Conservation (phyloP, 2,888 invertebrate species). For the Mythimna loreyi region DNA sequence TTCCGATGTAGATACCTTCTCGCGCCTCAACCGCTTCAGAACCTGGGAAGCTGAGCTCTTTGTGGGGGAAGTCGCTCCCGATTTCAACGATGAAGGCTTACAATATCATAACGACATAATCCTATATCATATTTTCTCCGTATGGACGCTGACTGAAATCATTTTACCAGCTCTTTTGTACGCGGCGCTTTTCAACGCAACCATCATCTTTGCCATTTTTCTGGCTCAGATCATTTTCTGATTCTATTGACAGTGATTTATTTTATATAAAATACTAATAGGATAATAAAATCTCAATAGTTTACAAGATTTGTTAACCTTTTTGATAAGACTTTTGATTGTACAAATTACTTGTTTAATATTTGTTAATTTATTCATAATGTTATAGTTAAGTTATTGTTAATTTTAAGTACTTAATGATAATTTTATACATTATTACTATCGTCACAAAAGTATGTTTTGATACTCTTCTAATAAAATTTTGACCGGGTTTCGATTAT, state of each 20-base stretch:
- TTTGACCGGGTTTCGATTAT: neutral
- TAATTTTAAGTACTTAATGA: neutral
- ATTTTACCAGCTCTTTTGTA: neutral
- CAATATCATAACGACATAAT: accelerated
- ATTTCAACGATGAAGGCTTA: neutral
- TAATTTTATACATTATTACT: neutral
- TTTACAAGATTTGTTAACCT: neutral
- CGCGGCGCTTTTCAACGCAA: neutral
- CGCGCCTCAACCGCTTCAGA: neutral
- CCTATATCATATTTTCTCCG: accelerated
- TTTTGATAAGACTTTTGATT: neutral
- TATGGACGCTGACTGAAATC: neutral
- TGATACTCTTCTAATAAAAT: neutral
- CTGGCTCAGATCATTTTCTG: neutral
- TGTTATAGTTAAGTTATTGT: neutral
- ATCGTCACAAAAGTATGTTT: neutral
- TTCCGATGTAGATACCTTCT: neutral
- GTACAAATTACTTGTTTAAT: neutral
- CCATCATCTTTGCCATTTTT: accelerated
- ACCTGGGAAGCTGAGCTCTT: neutral
- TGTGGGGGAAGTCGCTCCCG: too few relatives aligned
- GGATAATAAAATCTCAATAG: too few relatives aligned
- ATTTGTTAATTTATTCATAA: neutral
- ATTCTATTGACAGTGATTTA: neutral
- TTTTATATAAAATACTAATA: neutral